Base-by-base conservation (phyloP, 92 coral and sea anemone species). In the Zoanthus sociatus region DNA sequence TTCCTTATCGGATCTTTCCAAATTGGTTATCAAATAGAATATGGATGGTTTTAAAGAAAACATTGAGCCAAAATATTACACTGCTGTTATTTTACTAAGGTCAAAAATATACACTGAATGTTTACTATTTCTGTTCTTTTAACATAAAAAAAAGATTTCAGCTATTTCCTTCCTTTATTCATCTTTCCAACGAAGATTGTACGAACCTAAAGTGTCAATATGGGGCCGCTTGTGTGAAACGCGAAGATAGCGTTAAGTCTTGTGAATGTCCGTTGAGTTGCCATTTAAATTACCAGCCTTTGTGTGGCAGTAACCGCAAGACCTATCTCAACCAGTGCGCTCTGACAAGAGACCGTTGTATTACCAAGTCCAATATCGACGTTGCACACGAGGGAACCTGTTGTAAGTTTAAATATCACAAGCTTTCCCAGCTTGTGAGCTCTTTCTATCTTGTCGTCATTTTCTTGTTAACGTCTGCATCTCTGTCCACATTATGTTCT, bases 271-370 rank as follows among this genome's bases (percentile, higher is more conserved):
- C 97, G 16, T 71, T 78, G 48, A 78, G 89, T 88, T 97, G 99
- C 89, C 95, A 93, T 37, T 90, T 97, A 67, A 77, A 85, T 44
- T 97, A 90, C 71, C 87, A 88, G 12, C 99, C 99, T 7, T 88
- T 97, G 21, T 97, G 99, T 71, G 99, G 98, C 4, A 92, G 82
- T 89, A 94, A 95, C 78, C 89, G 91, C 42, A 95, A 97, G 90
- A 97, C 99, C 7, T 95, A 97, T 83, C 67, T 92, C 72, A 97
- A 95, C 91, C 91, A 87, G 31, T 97, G 99, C 64, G 96, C 93
- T 44, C 94, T 97, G 71, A 85, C 90, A 20, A 90, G 95, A 17
- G 98, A 95, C 74, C 95, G 96, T 47, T 97, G 99, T 68, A 79
- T 82, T 13, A 71, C 90, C 37, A 91, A 92, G 47, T 88, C 81